phyloP scores from a whole-genome alignment of 2,797 vertebrate species.

The Cuniculus paca region DNA sequence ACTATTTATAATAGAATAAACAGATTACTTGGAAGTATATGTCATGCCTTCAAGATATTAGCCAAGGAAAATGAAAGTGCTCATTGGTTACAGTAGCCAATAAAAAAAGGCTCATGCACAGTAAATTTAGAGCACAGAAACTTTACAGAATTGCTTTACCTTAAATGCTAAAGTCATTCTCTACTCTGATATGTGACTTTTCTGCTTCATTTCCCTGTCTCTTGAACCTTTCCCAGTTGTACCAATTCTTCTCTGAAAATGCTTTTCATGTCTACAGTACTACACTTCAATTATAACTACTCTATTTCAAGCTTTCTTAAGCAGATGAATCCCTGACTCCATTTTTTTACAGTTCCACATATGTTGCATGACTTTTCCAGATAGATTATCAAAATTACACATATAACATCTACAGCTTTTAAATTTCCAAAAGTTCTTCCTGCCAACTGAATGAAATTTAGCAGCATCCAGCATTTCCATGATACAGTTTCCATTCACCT shows the following conservation, averaged over 20 bases:
- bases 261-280: neutral
- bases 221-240: neutral
- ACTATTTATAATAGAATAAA: neutral
- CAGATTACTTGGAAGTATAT: neutral
- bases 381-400: slow-evolving; percentile 20
- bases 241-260: neutral
- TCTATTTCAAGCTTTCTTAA: neutral
- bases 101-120: neutral
- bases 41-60: neutral
- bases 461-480: neutral
- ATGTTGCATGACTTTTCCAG: neutral
- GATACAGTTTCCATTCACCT: neutral
- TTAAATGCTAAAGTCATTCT: neutral
- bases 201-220: neutral
- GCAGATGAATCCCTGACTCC: neutral
- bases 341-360: neutral
- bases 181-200: neutral
- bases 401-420: neutral
- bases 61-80: neutral
- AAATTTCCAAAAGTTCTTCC: slow-evolving; percentile 22
- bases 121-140: neutral
- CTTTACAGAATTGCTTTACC: neutral
- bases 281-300: neutral
- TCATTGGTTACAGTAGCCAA: neutral
- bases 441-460: slow-evolving; percentile 17